Percentiles rank a stretch among this genome's conserved stretches.
Conservation (phyloP, 2,113 vertebrate species). For the Pseudorhombus dupliciocellatus region DNA sequence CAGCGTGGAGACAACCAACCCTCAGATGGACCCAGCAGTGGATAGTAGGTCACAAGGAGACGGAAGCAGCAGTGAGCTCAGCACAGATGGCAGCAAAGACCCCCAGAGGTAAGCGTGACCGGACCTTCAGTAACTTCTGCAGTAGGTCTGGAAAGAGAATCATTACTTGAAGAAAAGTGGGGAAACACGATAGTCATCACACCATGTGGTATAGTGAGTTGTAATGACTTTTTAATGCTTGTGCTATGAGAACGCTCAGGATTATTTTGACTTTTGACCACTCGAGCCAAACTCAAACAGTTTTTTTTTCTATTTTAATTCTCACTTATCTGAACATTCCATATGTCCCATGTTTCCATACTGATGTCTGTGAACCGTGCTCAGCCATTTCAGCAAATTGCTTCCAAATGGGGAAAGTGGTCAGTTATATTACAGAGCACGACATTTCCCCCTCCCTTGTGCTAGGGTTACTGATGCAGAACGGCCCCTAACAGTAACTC, state of each 20-base stretch:
- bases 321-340: constrained; percentile 69
- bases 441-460: constrained; percentile 11
- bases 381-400: constrained; percentile 69
- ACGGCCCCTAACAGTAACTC: constrained; percentile 68
- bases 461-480: constrained; percentile 50
- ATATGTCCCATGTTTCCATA: constrained; percentile 65
- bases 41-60: constrained; percentile 69
- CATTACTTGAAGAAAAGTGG: constrained; percentile 36
- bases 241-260: constrained; percentile 41
- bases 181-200: constrained; percentile 51
- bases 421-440: constrained; percentile 52
- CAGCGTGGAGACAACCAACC: constrained; percentile 49
- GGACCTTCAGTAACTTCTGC: constrained; percentile 7
- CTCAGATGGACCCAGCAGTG: constrained; percentile 62
- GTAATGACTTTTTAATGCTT: constrained; percentile 62
- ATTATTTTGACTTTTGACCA: constrained; percentile 64
- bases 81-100: constrained; percentile 75
- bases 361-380: constrained; percentile 54
- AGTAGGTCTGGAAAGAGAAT: constrained; percentile 33
- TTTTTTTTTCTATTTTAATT: constrained; percentile 65
- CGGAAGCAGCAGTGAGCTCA: constrained; percentile 60
- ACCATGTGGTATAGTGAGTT: constrained; percentile 41
- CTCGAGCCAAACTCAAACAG: constrained; percentile 22
- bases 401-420: constrained; percentile 73
- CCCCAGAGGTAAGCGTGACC: constrained; percentile 80